These are phyloP conservation scores for Petrosia ficiformis DNA, from an alignment of 37 sponge, comb jelly and placozoan species.

Conservation along the genomic window DNA sequence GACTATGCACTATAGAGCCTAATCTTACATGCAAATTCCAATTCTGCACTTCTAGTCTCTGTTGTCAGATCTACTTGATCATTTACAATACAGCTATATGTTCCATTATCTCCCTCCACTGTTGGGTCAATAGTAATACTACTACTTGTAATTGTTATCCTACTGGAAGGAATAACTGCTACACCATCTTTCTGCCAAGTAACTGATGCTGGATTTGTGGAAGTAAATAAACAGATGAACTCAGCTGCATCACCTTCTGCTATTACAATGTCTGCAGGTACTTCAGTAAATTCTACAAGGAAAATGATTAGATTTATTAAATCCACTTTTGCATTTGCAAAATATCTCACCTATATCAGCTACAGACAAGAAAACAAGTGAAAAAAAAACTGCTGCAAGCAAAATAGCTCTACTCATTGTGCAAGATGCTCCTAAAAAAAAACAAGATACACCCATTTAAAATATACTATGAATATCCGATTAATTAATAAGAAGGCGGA, in stretches of 20 bases:
- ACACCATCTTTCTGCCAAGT: constrained; percentile 33
- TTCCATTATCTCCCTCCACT: constrained; percentile 31
- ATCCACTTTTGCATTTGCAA: not conserved
- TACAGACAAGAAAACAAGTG: not conserved
- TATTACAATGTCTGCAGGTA: constrained; percentile 32
- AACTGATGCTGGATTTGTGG: constrained; percentile 32
- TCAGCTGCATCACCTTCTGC: constrained; percentile 40
- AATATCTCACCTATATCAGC: not conserved
- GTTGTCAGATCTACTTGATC: constrained; percentile 7
- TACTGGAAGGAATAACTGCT: constrained; percentile 17
- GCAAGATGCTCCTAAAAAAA: too few relatives aligned
- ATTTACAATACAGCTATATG: constrained; percentile 47
- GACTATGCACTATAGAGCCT: too few relatives aligned
- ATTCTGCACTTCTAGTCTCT: constrained; percentile 16
- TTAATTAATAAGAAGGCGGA: too few relatives aligned
- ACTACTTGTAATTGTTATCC: constrained; percentile 20
- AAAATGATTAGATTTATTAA: too few relatives aligned
- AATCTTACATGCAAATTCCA: constrained; percentile 67
- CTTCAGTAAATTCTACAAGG: constrained; percentile 19
- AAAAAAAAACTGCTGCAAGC: not conserved
- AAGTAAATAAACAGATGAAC: constrained; percentile 44
- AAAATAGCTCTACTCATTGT: too few relatives aligned
- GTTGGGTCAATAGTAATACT: constrained; percentile 41
- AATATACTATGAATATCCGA: too few relatives aligned
- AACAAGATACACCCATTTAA: too few relatives aligned